A percentile compares a stretch with the other conserved stretches of the same genome.
Evolutionary conservation across 2,113 vertebrate species (phyloP).

Genomic region (Spheniscus mendiculus): DNA sequence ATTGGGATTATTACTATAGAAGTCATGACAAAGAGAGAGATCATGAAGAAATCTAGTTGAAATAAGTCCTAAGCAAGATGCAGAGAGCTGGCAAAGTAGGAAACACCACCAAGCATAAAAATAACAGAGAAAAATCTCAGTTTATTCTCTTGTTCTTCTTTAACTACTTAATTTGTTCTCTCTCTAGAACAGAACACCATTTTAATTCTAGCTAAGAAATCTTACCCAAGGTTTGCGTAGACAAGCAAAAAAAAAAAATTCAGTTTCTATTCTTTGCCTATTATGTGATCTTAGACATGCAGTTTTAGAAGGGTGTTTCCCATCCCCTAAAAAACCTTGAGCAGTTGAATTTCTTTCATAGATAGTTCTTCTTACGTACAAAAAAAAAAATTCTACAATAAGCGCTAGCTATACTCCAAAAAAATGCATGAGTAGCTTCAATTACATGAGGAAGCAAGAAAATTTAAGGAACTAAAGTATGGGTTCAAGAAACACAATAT

Average conservation of each 20-base stretch:
- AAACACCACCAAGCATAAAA: background rate
- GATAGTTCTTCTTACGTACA: background rate
- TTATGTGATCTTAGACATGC: background rate
- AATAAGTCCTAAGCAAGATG: background rate
- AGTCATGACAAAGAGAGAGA: background rate
- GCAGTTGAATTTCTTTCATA: background rate
- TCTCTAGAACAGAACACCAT: background rate
- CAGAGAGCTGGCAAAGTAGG: background rate
- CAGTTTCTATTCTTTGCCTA: background rate
- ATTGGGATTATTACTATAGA: background rate
- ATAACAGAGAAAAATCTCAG: background rate
- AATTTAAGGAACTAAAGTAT: background rate
- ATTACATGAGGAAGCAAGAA: background rate
- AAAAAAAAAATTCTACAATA: background rate
- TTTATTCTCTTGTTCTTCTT: background rate
- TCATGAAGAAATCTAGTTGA: background rate
- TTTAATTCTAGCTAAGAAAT: background rate
- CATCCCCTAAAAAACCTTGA: background rate
- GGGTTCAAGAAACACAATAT: background rate
- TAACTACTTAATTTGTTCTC: background rate
- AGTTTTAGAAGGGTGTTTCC: background rate
- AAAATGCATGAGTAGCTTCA: background rate
- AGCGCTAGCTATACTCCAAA: background rate
- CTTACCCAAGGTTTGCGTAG: background rate
- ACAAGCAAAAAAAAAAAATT: background rate